These are phyloP conservation scores for Drosophila nigricruria DNA, from an alignment of 2,888 invertebrate genomes.

Conservation along the genomic window DNA sequence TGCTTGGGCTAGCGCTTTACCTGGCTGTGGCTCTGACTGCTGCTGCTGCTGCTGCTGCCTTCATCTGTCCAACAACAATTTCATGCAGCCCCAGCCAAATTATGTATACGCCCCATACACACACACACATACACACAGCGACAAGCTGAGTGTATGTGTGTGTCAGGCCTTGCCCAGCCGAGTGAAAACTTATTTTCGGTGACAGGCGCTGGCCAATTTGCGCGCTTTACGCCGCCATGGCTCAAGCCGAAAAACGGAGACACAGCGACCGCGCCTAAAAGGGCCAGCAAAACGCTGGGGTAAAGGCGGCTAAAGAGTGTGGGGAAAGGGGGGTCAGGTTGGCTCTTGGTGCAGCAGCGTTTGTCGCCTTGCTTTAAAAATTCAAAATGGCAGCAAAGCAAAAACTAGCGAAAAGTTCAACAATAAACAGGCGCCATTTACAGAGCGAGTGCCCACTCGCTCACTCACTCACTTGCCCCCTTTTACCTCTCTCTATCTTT, in stretches of 20 bases:
- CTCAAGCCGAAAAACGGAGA: conserved; percentile 12
- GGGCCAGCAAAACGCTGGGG: no score
- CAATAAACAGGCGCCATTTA: conserved; percentile 60
- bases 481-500: neutral
- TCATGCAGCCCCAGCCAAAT: conserved; percentile 73
- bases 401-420: conserved; percentile 67
- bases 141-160: neutral
- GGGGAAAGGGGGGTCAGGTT: neutral
- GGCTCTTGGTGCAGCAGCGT: conserved; percentile 18
- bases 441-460: conserved; percentile 10
- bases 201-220: conserved; percentile 74
- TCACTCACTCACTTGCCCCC: neutral
- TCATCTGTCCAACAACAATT: conserved; percentile 57
- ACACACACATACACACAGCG: conserved; percentile 3
- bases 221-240: conserved; percentile 67
- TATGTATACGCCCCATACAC: conserved; percentile 74
- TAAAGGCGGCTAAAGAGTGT: no score
- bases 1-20: conserved; percentile 59
- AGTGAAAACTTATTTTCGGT: conserved; percentile 64
- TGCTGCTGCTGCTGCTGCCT: conserved; percentile 36
- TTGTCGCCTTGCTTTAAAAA: conserved; percentile 67
- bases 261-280: conserved; percentile 38
- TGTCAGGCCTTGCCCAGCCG: conserved; percentile 42
- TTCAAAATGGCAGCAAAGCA: conserved; percentile 67
- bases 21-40: conserved; percentile 39